phyloP scores from a whole-genome alignment of 2,888 invertebrate genomes.

The Morpho deidamia region DNA sequence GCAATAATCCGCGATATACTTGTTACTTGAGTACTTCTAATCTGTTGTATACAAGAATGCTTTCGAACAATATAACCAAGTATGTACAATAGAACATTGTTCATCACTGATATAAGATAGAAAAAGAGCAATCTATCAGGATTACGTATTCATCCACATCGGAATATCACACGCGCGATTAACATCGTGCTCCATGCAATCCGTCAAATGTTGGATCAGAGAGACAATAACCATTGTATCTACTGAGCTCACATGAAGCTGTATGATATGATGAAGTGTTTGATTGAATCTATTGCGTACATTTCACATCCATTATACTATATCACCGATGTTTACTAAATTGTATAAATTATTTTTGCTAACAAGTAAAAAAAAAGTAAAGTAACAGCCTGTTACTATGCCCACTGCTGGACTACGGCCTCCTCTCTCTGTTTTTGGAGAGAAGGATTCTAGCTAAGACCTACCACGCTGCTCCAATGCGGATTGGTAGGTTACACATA shows the following conservation, averaged over 20 bases:
- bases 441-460: too few species aligned
- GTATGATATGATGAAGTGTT: slow-evolving; percentile 15
- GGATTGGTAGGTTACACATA: too few species aligned
- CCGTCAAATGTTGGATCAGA: slow-evolving; percentile 15
- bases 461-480: too few species aligned
- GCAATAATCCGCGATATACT: too few species aligned
- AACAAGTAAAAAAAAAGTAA: too few species aligned
- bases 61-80: too few species aligned
- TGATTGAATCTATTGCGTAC: slow-evolving; percentile 11
- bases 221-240: slow-evolving; percentile 18
- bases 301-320: background rate
- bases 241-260: slow-evolving; percentile 13
- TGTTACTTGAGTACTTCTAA: too few species aligned
- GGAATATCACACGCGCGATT: slow-evolving; percentile 20
- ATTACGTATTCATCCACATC: slow-evolving; percentile 19
- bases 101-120: slow-evolving; percentile 1
- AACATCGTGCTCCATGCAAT: slow-evolving; percentile 13
- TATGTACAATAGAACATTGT: background rate
- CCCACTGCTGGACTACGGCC: too few species aligned
- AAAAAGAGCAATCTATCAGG: slow-evolving; percentile 17
- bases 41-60: too few species aligned
- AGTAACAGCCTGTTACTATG: too few species aligned
- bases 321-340: background rate
- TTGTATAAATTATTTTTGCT: too few species aligned
- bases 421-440: too few species aligned